Conservation (phyloP, 2,797 vertebrate species). For the Kryptolebias ocellatus region DNA sequence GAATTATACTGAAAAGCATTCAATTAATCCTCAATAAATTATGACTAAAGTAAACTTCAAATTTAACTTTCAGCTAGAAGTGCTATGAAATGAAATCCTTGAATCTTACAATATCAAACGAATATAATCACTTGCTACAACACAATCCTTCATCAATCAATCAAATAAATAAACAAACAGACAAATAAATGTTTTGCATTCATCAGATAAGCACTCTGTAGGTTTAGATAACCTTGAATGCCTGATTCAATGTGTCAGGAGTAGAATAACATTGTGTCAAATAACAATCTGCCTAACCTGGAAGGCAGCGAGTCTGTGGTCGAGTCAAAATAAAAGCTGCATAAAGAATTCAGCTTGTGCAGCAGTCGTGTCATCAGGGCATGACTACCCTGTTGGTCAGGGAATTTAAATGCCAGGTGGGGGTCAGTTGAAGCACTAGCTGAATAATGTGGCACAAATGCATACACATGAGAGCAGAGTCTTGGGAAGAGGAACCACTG, state of each 20-base stretch:
- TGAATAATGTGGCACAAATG: slow-evolving; percentile 88
- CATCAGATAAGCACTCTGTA: slow-evolving; percentile 9
- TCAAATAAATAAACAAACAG: not conserved
- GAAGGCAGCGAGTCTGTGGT: slow-evolving; percentile 62
- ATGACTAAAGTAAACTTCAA: slow-evolving; percentile 30
- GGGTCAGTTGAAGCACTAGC: slow-evolving; percentile 86
- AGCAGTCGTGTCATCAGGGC: slow-evolving; percentile 80
- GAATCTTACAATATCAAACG: slow-evolving; percentile 16
- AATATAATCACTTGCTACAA: not conserved
- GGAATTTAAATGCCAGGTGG: slow-evolving; percentile 89
- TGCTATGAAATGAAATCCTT: slow-evolving; percentile 29
- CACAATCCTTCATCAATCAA: not conserved
- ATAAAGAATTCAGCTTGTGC: slow-evolving; percentile 83
- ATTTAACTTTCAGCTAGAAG: slow-evolving; percentile 32
- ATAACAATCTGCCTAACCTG: slow-evolving; percentile 62
- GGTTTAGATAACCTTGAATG: slow-evolving; percentile 28
- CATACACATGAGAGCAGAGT: slow-evolving; percentile 82
- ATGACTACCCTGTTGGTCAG: slow-evolving; percentile 84
- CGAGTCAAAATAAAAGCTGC: slow-evolving; percentile 73
- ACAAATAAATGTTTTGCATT: slow-evolving; percentile 11
- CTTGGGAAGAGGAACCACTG: slow-evolving; percentile 67
- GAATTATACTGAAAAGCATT: slow-evolving; percentile 40
- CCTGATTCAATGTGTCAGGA: slow-evolving; percentile 11
- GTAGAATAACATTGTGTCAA: slow-evolving; percentile 54
- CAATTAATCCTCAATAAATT: slow-evolving; percentile 49